Evolutionary conservation across 2,113 vertebrate species (phyloP).

Genomic region (Eretmochelys imbricata): DNA sequence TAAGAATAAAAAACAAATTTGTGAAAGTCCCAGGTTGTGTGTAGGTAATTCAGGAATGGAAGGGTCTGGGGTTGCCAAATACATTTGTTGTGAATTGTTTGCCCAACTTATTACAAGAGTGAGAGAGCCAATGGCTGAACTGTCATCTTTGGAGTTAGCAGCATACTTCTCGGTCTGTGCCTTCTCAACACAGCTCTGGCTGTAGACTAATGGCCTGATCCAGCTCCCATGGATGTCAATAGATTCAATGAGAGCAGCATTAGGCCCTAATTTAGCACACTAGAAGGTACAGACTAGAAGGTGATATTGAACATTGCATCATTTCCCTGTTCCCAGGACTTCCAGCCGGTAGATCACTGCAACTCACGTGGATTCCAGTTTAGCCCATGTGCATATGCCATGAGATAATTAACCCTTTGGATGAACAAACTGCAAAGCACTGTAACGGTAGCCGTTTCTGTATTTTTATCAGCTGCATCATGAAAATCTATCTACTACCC

Average conservation of each 20-base stretch:
- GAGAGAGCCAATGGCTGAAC: neutral
- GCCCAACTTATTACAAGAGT: neutral
- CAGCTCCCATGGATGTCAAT: slow-evolving; percentile 4
- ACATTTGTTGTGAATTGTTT: neutral
- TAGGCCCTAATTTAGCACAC: slow-evolving; percentile 42
- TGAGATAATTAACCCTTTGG: slow-evolving; percentile 62
- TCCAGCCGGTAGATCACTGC: slow-evolving; percentile 22
- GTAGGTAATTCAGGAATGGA: neutral
- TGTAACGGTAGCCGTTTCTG: slow-evolving; percentile 1
- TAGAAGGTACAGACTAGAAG: neutral
- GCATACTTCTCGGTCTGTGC: neutral
- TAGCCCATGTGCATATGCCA: neutral
- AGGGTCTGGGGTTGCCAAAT: neutral
- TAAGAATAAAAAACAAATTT: neutral
- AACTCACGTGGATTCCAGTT: slow-evolving; percentile 47
- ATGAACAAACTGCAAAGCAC: slow-evolving; percentile 34
- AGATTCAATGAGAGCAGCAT: neutral
- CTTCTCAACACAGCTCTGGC: neutral
- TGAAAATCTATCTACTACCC: slow-evolving; percentile 48
- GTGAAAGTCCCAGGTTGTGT: neutral
- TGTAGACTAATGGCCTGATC: neutral
- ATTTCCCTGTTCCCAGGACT: slow-evolving; percentile 46
- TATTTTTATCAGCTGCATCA: slow-evolving; percentile 62
- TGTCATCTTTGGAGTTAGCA: neutral
- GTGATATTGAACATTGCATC: slow-evolving; percentile 3